Conservation (phyloP, 2,797 vertebrate species). For the Anguilla megastoma region DNA sequence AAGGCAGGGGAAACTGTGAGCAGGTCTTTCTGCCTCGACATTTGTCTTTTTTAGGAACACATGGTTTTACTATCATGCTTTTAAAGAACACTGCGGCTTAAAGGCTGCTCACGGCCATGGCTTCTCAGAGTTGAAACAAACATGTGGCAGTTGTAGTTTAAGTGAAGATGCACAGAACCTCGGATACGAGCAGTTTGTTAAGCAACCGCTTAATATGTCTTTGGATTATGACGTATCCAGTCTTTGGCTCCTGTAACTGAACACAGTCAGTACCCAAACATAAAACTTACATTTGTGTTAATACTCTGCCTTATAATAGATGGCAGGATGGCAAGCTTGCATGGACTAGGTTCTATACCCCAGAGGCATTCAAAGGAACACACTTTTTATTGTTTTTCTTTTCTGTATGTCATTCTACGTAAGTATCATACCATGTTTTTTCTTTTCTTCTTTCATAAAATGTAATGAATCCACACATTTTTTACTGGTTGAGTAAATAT, state of each 20-base stretch:
- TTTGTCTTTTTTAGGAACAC: constrained; percentile 1
- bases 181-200: not conserved
- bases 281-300: not conserved
- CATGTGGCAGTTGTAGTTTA: not conserved
- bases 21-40: not conserved
- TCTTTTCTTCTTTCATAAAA: too few relatives aligned
- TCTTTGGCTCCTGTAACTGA: not conserved
- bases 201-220: not conserved
- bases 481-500: too few relatives aligned
- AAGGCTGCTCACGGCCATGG: not conserved
- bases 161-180: not conserved
- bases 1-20: not conserved
- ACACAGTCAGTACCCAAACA: not conserved
- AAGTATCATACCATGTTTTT: too few relatives aligned
- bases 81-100: not conserved
- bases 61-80: not conserved
- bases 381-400: too few relatives aligned
- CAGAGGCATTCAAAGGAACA: too few relatives aligned
- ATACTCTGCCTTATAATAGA: not conserved
- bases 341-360: not conserved
- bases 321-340: not conserved
- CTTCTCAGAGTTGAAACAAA: constrained; percentile 6
- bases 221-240: not conserved
- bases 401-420: too few relatives aligned
- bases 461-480: too few relatives aligned